Evolutionary conservation across 2,113 vertebrate genomes (phyloP).

Genomic region (Dendrocopos noguchii): DNA sequence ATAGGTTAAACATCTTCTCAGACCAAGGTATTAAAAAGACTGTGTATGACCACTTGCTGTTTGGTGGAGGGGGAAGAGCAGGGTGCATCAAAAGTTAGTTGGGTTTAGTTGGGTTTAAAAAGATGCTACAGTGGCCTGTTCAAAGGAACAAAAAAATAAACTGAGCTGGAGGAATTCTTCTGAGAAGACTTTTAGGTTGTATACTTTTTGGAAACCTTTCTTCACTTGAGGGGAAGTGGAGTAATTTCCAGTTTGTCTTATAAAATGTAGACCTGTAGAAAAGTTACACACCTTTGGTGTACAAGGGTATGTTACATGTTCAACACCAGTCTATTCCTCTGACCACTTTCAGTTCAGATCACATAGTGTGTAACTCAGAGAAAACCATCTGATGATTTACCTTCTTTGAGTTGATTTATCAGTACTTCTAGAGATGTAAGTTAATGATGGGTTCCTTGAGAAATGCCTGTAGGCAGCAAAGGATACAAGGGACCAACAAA

Average conservation of each 20-base stretch:
- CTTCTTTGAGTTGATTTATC: not conserved
- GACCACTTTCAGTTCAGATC: not conserved
- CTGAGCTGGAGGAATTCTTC: not conserved
- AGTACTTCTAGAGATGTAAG: not conserved
- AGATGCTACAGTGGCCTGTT: not conserved
- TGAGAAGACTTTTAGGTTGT: not conserved
- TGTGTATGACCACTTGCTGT: not conserved
- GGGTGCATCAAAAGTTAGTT: not conserved
- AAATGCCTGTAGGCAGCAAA: not conserved
- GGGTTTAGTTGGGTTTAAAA: not conserved
- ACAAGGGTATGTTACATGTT: not conserved
- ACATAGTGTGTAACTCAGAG: not conserved
- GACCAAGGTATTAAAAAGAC: not conserved
- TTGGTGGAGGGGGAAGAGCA: not conserved
- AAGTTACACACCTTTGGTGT: rapidly evolving
- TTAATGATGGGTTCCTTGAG: not conserved
- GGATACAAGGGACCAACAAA: not conserved
- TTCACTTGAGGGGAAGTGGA: not conserved
- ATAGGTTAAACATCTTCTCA: not conserved
- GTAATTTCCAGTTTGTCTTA: not conserved
- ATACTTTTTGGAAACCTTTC: not conserved
- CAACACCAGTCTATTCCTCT: not conserved
- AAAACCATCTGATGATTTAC: not conserved
- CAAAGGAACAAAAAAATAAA: not conserved
- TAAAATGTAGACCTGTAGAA: not conserved